A percentile compares a stretch with the other conserved stretches of the same genome.
These are phyloP conservation scores for Hexactinellida sp. DNA, from an alignment of 37 sponge, comb jelly and placozoan species.

Conservation along the genomic window DNA sequence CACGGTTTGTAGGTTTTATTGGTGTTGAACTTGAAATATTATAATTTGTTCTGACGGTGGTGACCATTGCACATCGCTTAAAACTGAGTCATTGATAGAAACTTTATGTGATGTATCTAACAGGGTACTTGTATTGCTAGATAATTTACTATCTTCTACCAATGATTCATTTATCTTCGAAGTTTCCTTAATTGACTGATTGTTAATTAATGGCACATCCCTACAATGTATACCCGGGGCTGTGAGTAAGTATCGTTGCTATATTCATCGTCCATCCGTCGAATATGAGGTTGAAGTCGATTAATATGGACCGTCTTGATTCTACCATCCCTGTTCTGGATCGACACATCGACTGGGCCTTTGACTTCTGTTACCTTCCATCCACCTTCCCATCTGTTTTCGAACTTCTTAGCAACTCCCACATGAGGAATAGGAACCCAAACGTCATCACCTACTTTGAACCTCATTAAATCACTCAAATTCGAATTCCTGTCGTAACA, in stretches of 20 bases:
- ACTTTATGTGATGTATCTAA: not conserved
- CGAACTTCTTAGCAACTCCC: conserved; percentile 33
- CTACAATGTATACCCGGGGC: too few species aligned
- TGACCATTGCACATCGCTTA: not conserved
- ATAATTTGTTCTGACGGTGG: not conserved
- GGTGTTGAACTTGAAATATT: not conserved
- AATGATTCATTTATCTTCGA: not conserved
- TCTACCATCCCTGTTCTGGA: conserved; percentile 22
- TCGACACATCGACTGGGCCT: conserved; percentile 14
- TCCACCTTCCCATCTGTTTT: conserved; percentile 43
- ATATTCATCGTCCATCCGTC: not conserved
- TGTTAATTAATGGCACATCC: too few species aligned
- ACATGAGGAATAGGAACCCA: conserved; percentile 45
- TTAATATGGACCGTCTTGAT: conserved; percentile 24
- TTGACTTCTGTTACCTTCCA: conserved; percentile 26
- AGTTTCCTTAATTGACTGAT: too few species aligned
- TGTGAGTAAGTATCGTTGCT: not conserved
- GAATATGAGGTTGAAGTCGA: conserved; percentile 1
- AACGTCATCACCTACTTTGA: conserved; percentile 27
- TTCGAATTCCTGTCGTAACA: not conserved
- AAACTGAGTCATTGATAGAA: not conserved
- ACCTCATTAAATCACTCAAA: not conserved
- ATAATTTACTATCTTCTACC: not conserved
- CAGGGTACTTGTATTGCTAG: not conserved
- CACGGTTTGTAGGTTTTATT: not conserved